Evolutionary conservation across 2,797 vertebrate species (phyloP).

Genomic region (Clarias laeviceps): DNA sequence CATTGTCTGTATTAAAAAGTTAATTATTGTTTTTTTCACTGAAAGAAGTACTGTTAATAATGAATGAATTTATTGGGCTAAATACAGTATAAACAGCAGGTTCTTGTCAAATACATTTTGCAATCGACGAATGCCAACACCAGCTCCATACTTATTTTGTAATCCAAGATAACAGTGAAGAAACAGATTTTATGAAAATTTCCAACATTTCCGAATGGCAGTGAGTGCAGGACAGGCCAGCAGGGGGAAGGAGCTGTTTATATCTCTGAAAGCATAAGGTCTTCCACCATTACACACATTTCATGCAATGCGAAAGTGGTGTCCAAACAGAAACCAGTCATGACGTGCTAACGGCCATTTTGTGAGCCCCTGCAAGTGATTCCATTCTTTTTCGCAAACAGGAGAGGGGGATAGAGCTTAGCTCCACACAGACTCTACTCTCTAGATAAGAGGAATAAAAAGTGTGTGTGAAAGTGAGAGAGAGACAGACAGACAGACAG

Average conservation of each 20-base stretch:
- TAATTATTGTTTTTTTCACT: too few species aligned
- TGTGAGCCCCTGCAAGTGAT: constrained; percentile 32
- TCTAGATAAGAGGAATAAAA: constrained; percentile 1
- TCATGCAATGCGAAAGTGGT: constrained; percentile 14
- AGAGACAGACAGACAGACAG: constrained; percentile 3
- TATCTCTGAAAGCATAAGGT: background rate
- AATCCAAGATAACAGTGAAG: background rate
- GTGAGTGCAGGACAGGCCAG: background rate
- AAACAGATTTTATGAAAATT: background rate
- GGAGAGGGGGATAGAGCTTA: constrained; percentile 51
- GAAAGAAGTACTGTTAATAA: background rate
- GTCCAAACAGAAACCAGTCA: constrained; percentile 3
- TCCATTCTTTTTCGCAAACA: constrained; percentile 51
- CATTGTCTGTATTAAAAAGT: background rate
- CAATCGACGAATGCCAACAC: background rate
- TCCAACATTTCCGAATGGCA: background rate
- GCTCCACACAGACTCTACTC: background rate
- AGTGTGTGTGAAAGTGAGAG: background rate
- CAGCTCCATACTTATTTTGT: background rate
- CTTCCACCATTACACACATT: constrained; percentile 23
- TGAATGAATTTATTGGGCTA: background rate
- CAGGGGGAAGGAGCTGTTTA: constrained; percentile 9
- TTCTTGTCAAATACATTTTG: background rate
- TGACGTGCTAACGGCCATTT: constrained; percentile 36
- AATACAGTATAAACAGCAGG: background rate